Base-by-base conservation (phyloP, 2,797 vertebrate species). In the Emydoidea blandingii region DNA sequence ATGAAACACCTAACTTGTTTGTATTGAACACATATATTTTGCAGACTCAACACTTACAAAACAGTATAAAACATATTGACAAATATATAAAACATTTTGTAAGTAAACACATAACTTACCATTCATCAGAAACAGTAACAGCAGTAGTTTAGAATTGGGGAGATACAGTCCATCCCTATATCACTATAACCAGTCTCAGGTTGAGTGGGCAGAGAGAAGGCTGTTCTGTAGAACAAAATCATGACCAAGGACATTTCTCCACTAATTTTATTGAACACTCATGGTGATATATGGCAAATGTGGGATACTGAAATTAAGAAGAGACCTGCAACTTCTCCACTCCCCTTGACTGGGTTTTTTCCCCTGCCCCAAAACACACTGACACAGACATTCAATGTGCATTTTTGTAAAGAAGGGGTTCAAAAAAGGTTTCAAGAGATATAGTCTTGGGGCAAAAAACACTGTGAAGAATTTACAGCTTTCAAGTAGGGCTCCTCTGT, bases 401-500 rank as follows among this genome's bases (percentile, higher is more conserved):
- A 62, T 82, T 8, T 15, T 2, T 18, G 34, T n/a, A 37, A 68
- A 37, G n/a, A 68, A 68, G n/a, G 18, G 8, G n/a, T 37, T 62
- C 31, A 68, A 68, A 3, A 44, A 19, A 37, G 0, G 3, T 9
- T 44, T 2, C 6, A 56, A 15, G 27, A 50, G 31, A 91, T 41
- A 2, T 9, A 50, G 12, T 79, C 4, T 47, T 25, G 37, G 78
- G 14, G 72, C 84, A 29, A 89, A 49, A 59, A 74, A 2, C 2
- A 34, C 2, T 25, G 2, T 9, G 29, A 86, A 31, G 31, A 84
- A 59, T 78, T 49, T 7, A 44, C 5, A 12, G 83, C 83, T 81
- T 16, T 53, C 2, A 53, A 5, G 1, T 16, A 78, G 3, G 29
- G 1, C 19, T 4, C 15, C 57, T 4, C 41, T 56, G 9, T 50